Percentiles rank a stretch among this genome's conserved stretches.
phyloP scores from a whole-genome alignment of 2,888 invertebrate species.

The Desoria tigrina region DNA sequence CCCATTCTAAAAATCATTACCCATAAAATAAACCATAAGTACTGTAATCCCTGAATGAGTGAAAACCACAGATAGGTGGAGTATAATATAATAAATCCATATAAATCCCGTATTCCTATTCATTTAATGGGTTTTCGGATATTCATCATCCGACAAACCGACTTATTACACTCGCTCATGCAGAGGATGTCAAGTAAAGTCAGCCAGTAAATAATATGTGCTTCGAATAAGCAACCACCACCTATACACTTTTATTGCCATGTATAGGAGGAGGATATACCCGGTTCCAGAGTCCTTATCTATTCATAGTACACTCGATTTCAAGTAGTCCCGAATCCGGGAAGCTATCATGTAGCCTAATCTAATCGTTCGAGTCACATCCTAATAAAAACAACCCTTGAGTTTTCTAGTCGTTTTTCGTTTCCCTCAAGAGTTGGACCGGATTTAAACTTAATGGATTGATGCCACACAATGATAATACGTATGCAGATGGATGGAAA shows the following conservation, averaged over 20 bases:
- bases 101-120: no score
- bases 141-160: no score
- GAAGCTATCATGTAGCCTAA: conserved; percentile 1
- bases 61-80: not conserved
- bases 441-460: conserved; percentile 8
- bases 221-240: no score
- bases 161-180: not conserved
- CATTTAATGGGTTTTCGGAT: no score
- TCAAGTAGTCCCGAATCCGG: conserved; percentile 7
- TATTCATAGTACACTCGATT: no score
- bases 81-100: not conserved
- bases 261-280: no score
- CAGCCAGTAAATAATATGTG: not conserved
- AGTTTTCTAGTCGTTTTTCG: no score
- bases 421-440: not conserved
- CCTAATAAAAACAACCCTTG: not conserved
- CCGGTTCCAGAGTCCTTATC: no score
- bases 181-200: not conserved
- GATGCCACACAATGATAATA: conserved; percentile 19
- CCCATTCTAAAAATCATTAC: conserved; percentile 45
- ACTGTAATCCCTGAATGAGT: not conserved
- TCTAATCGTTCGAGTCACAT: conserved; percentile 15
- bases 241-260: no score
- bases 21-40: conserved; percentile 17
- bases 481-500: conserved; percentile 15